Base-by-base conservation (phyloP, 2,797 vertebrate species). In the Myotis planiceps region DNA sequence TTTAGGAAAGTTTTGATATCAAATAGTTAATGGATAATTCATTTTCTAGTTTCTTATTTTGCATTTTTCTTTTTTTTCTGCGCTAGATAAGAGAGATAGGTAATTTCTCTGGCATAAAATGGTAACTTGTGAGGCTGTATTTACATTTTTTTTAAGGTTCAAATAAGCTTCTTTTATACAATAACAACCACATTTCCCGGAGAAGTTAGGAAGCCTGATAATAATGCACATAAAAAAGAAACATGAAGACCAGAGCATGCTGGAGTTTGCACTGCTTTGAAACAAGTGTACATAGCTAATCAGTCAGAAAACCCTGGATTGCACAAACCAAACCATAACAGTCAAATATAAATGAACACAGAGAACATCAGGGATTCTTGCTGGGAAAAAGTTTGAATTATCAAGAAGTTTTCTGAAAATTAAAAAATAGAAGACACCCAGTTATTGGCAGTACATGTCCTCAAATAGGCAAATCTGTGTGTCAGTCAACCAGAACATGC, bases 271-370 rank as follows among this genome's bases (percentile, higher is more conserved):
- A 49, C 84, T 95, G 93, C 49, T 95, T 92, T 96, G 92, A 97
- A 98, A 97, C 78, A 84, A 88, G 94, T 51, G 0, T 83, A 71
- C 83, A 94, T 97, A 95, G 60, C 85, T 95, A 89, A 97, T 95
- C 93, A 92, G 85, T 90, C 0, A 1, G 90, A 94, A 97, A 95
- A 98, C 92, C 96, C 96, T 97, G 97, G 95, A 96, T 83, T 97
- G 5, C 27, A 96, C 76, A 96, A 95, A 96, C 90, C 92, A 87
- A 97, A 96, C 34, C 74, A 58, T 96, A 95, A 65, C 71, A 92
- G 79, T 97, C 82, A 85, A 97, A 96, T 97, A 92, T 81, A 96
- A 98, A 98, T 97, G 97, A 98, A 95, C 90, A 69, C 71, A 95
- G 76, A 16, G 66, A 78, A 94, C 8, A 1, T 9, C 94, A 86